Conservation (phyloP, 2,113 vertebrate genomes). For the Chelonoidis abingdonii region DNA sequence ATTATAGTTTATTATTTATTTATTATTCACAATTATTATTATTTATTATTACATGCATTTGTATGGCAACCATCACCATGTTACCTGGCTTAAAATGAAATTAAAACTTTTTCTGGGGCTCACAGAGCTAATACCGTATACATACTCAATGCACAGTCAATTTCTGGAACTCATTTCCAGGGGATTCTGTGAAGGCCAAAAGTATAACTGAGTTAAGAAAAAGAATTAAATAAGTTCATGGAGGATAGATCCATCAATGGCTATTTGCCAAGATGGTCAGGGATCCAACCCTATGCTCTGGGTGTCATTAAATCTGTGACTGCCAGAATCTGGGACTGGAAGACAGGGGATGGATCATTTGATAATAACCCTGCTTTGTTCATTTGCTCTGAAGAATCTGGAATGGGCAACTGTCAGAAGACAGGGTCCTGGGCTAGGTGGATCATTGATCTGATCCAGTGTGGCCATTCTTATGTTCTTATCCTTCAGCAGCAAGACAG, state of each 20-base stretch:
- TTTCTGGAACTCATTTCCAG: neutral
- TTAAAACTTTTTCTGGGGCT: neutral
- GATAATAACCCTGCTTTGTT: neutral
- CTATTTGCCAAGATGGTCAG: neutral
- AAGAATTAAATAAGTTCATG: neutral
- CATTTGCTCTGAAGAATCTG: too few relatives aligned
- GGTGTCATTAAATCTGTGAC: neutral
- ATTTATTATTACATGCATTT: neutral
- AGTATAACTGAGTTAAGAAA: neutral
- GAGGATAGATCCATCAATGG: neutral
- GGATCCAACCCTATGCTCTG: neutral
- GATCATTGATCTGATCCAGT: too few relatives aligned
- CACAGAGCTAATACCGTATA: neutral
- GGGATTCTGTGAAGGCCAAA: neutral
- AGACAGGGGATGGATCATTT: neutral
- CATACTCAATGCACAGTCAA: neutral
- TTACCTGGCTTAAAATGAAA: neutral
- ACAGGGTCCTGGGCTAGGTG: too few relatives aligned
- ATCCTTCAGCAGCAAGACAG: neutral
- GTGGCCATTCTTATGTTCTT: too few relatives aligned
- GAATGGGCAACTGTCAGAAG: too few relatives aligned
- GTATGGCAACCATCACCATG: neutral
- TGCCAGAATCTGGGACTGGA: neutral
- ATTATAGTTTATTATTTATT: neutral
- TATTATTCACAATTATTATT: neutral